Base-by-base conservation (phyloP, 2,797 vertebrate species). In the Gymnothorax javanicus region DNA sequence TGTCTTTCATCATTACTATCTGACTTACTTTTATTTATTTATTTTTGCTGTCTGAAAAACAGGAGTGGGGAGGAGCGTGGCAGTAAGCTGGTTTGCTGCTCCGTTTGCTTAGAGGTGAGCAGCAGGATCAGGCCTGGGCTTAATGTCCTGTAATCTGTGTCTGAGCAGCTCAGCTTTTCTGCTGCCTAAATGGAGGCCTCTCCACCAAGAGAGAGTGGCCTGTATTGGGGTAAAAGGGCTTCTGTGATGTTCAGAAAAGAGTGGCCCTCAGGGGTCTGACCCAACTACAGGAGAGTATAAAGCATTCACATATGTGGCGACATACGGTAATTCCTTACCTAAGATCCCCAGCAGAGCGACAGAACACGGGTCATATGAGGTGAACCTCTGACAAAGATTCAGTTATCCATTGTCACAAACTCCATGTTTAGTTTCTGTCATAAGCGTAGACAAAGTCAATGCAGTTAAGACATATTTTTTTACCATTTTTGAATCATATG, bases 1-100 rank as follows among this genome's bases (percentile, higher is more conserved):
- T 95, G 95, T 94, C 94, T 94, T 94, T 93, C 95, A n/a, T 60
- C 52, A 50, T 69, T 56, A 69, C 43, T 33, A 17, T 85, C 54
- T 85, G 43, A 69, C 84, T 94, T 94, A 95, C 83, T 67, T 94
- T 94, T 95, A 77, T 79, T 86, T 87, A 84, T 83, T 67, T 56
- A 64, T 82, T 64, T 82, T 82, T 58, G 86, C 86, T 82, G 91
- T 90, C 91, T 90, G 75, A 86, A 92, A 93, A 92, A 93, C 93
- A 93, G 91, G 92, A 89, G 90, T 92, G 90, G 88, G 90, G 93
- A 92, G 92, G 91, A 93, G 89, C 89, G 90, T 89, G 88, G 90
- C 87, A 89, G 92, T 91, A 91, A 93, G 92, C 90, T 91, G 91
- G 89, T 83, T 86, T 90, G 91, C 89, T 88, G 81, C 87, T 91